Evolutionary conservation across 1,140 invertebrate species (phyloP).

Genomic region (Rhagoletis zephyria): DNA sequence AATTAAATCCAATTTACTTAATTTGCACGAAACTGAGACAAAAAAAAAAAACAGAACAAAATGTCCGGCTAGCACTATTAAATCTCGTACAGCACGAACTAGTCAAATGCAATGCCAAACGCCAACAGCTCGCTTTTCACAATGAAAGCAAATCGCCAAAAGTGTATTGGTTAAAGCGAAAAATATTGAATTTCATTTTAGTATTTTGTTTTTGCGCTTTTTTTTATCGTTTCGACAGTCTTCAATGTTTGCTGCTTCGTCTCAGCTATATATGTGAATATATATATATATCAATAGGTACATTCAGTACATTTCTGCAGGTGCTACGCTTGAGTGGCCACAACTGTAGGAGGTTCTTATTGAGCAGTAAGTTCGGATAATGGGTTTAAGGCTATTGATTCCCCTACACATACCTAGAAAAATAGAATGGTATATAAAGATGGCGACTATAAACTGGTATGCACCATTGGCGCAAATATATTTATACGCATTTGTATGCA

Average conservation of each 20-base stretch:
- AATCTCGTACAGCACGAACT: neutral
- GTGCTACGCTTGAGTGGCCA: neutral
- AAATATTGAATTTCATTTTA: constrained; percentile 66
- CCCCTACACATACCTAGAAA: neutral
- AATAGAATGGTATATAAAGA: neutral
- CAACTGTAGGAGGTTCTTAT: neutral
- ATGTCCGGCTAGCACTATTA: neutral
- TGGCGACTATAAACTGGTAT: no score
- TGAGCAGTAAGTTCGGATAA: constrained; percentile 48
- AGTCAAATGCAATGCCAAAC: constrained; percentile 10
- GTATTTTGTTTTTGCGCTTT: constrained; percentile 14
- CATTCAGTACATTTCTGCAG: neutral
- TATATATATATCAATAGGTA: neutral
- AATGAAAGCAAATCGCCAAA: constrained; percentile 70
- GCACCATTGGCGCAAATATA: no score
- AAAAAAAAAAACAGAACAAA: neutral
- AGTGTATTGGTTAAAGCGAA: constrained; percentile 68
- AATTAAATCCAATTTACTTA: neutral
- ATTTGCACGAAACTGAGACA: neutral
- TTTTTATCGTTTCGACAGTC: constrained; percentile 56
- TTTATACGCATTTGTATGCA: no score
- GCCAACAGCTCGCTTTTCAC: constrained; percentile 54
- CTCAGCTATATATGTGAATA: neutral
- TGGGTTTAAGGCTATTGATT: constrained; percentile 40
- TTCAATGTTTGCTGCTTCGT: constrained; percentile 62